Conservation (phyloP, 2,888 invertebrate species). For the Catotricha subobsoleta region DNA sequence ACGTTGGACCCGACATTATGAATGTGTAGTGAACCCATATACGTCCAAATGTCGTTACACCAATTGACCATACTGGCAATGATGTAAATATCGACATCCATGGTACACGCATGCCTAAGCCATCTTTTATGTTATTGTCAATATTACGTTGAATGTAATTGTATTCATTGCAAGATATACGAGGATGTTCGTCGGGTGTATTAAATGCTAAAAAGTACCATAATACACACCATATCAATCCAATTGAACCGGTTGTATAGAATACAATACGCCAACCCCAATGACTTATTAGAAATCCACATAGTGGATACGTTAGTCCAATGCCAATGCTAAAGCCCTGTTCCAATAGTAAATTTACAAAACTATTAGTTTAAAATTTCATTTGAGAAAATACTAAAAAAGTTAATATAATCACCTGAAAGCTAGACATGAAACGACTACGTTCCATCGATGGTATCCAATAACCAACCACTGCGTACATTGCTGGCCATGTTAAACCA, state of each 20-base stretch:
- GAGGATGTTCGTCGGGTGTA: conserved; percentile 46
- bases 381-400: not conserved
- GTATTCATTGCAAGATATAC: conserved; percentile 44
- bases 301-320: conserved; percentile 49
- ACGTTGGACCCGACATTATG: conserved; percentile 49
- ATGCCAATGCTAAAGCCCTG: conserved; percentile 55
- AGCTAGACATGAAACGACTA: conserved; percentile 56
- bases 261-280: conserved; percentile 50
- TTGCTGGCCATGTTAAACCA: conserved; percentile 50
- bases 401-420: conserved; percentile 33
- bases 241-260: conserved; percentile 48
- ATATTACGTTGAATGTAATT: conserved; percentile 46
- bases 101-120: conserved; percentile 34
- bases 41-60: conserved; percentile 53
- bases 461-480: conserved; percentile 53
- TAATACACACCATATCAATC: conserved; percentile 43
- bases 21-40: conserved; percentile 59
- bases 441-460: conserved; percentile 56
- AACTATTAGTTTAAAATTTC: not conserved
- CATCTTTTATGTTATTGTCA: conserved; percentile 33
- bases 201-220: conserved; percentile 53
- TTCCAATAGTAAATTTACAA: conserved; percentile 9
- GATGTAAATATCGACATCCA: conserved; percentile 46
- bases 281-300: conserved; percentile 48
- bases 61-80: conserved; percentile 49